Conservation (phyloP, 92 coral and sea anemone species). For the Anthopleura xanthogrammica region DNA sequence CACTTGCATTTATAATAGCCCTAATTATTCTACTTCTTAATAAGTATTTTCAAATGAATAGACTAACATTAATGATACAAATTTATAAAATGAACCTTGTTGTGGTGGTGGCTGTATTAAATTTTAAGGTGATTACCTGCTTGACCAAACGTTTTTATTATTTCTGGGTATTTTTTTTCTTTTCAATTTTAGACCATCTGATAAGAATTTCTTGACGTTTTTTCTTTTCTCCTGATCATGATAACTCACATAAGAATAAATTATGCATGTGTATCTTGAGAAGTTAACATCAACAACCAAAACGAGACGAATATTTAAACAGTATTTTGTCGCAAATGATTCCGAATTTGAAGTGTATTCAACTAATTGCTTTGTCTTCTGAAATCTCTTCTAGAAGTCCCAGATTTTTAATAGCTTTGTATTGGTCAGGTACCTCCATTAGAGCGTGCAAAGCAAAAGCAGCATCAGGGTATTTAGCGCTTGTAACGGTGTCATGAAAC, state of each 20-base stretch:
- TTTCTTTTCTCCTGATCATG: not conserved
- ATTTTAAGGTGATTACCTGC: too few relatives aligned
- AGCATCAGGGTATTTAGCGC: constrained; percentile 71
- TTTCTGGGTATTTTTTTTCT: not conserved
- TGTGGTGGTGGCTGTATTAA: too few relatives aligned
- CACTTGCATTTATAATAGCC: too few relatives aligned
- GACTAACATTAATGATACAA: too few relatives aligned
- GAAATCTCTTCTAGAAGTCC: constrained; percentile 47
- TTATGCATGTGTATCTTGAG: not conserved
- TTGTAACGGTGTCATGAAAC: constrained; percentile 54
- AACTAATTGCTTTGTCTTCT: not conserved
- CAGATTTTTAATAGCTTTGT: constrained; percentile 65
- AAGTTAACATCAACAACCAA: not conserved
- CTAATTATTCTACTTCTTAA: too few relatives aligned
- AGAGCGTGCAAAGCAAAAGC: constrained; percentile 91
- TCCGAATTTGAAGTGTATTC: not conserved
- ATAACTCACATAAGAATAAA: not conserved
- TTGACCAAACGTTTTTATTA: too few relatives aligned
- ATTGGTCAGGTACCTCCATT: constrained; percentile 98
- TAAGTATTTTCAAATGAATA: too few relatives aligned
- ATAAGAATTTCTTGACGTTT: not conserved
- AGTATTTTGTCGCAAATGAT: not conserved
- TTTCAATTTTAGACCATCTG: not conserved
- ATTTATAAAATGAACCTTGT: too few relatives aligned
- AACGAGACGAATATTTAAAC: not conserved